Conservation (phyloP, 1,140 invertebrate species). For the Leptopilina boulardi region DNA sequence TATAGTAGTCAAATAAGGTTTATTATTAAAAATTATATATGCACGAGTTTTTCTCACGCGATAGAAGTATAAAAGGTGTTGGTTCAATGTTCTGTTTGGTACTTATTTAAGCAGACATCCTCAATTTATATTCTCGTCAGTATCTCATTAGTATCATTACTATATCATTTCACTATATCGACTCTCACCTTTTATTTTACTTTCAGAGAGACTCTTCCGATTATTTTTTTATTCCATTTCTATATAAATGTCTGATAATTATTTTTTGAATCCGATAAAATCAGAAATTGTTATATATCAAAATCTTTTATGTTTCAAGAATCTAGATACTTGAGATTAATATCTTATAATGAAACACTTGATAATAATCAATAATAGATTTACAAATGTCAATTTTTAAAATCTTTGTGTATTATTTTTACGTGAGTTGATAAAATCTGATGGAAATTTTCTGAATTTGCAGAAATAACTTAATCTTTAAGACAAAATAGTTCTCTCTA, state of each 20-base stretch:
- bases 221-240: background rate
- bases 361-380: too few species aligned
- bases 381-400: too few species aligned
- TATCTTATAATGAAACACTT: too few species aligned
- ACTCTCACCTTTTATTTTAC: conserved; percentile 29
- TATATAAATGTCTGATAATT: background rate
- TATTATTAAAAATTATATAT: background rate
- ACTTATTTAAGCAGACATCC: background rate
- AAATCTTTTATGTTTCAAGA: too few species aligned
- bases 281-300: too few species aligned
- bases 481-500: too few species aligned
- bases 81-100: conserved; percentile 4
- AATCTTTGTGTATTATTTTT: too few species aligned
- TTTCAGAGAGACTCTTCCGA: conserved; percentile 17
- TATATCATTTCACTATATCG: background rate
- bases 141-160: conserved; percentile 16
- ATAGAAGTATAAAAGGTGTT: conserved; percentile 8
- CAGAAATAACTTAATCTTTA: too few species aligned
- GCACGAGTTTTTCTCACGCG: conserved; percentile 7
- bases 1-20: background rate
- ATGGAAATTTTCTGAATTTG: too few species aligned
- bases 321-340: too few species aligned
- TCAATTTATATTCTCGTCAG: conserved; percentile 35
- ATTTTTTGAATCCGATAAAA: too few species aligned
- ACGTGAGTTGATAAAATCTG: too few species aligned